Base-by-base conservation (phyloP, 2,888 invertebrate genomes). In the Noctuana brunneofusca region DNA sequence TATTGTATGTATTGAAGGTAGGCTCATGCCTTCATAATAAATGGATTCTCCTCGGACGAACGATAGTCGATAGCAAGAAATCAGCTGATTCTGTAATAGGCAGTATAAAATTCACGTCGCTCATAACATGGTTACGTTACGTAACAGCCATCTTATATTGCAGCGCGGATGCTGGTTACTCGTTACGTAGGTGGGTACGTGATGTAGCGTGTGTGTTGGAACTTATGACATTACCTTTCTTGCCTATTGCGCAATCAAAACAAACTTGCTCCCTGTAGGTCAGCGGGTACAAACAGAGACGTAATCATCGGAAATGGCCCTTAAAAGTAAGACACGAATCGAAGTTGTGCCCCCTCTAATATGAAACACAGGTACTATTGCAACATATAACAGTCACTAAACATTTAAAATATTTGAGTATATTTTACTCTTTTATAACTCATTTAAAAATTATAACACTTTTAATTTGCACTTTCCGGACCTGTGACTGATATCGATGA, bases 171-270 rank as follows among this genome's bases (percentile, higher is more conserved):
- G 41, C 6, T 46, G 49, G 27, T 49, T 49, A 27, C n/a, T 20
- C 5, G 24, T 49, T 27, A 24, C 49, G 49, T 49, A 49, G 4
- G 0, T 49, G 14, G 0, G 2, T 22, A 48, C n/a, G 20, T 22
- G 18, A 48, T 41, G 18, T 48, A 22, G 22, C 27, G 14, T 49
- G 27, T 8, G 49, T 49, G 27, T 49, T 20, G 11, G 16, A 55
- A 55, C 32, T 24, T 54, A 53, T 55, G 41, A 64, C 62, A 59
- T 38, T 67, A 62, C 35, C 27, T 55, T 41, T 55, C 14, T 41
- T 14, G 24, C 14, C 41, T 24, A 53, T 53, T 53, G 53, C 35
- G 20, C 38, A 54, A 54, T 54, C 38, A 54, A 24, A 38, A 54
- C 54, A 54, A 41, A 22, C 22, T 53, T 12, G 20, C 53, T 41